Evolutionary conservation across 2,888 invertebrate species (phyloP).

Genomic region (Metallyticus violacea): DNA sequence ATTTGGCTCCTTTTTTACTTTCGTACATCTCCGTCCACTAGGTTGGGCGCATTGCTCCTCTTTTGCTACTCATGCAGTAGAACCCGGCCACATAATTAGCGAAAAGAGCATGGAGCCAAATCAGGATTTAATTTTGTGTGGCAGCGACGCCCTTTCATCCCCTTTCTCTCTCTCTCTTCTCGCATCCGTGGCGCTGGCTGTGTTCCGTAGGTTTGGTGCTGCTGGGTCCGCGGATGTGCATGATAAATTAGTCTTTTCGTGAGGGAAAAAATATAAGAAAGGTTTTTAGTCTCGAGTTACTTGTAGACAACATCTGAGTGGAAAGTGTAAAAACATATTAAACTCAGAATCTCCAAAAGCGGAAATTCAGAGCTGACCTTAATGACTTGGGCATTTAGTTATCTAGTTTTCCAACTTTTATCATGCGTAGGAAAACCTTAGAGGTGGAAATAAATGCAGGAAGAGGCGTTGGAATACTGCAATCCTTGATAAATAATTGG

Average conservation of each 20-base stretch:
- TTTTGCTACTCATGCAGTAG: slow-evolving; percentile 2
- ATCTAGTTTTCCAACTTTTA: not conserved
- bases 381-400: slow-evolving; percentile 9
- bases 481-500: not conserved
- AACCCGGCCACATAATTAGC: slow-evolving; percentile 19
- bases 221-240: not conserved
- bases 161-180: not conserved
- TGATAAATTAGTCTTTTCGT: not conserved
- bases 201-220: not conserved
- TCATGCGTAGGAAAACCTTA: not conserved
- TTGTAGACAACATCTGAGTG: not conserved
- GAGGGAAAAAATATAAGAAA: not conserved
- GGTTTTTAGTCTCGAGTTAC: not conserved
- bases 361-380: not conserved
- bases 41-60: not conserved
- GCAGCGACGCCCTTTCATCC: not conserved
- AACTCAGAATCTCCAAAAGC: not conserved
- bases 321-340: not conserved
- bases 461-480: not conserved
- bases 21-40: not conserved
- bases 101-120: slow-evolving; percentile 18
- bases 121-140: slow-evolving; percentile 22
- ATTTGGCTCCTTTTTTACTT: not conserved
- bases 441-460: not conserved
- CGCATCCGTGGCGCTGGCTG: not conserved